These are phyloP conservation scores for Heliconius himera DNA, from an alignment of 1,140 invertebrate genomes.

Conservation along the genomic window DNA sequence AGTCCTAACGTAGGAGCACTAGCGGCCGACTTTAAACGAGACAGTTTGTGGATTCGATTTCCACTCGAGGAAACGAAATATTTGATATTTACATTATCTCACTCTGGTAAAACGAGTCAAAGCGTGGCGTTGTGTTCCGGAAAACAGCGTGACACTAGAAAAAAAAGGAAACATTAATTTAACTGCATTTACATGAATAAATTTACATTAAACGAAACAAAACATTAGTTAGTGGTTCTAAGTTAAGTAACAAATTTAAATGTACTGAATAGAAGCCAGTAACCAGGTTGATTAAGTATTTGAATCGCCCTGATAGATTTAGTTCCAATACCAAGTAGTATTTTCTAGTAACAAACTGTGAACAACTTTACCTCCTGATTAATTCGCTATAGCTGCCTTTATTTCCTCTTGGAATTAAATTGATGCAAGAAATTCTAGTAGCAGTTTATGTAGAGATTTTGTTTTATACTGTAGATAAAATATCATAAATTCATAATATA, in stretches of 20 bases:
- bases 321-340: background rate
- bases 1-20: too few relatives aligned
- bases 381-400: background rate
- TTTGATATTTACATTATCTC: too few relatives aligned
- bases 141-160: too few relatives aligned
- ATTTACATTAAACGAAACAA: background rate
- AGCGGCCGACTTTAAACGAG: too few relatives aligned
- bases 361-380: background rate
- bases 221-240: slow-evolving; percentile 9
- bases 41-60: too few relatives aligned
- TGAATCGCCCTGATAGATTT: slow-evolving; percentile 7
- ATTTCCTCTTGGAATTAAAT: background rate
- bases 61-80: too few relatives aligned
- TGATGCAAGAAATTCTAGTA: background rate
- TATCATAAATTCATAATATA: too few relatives aligned
- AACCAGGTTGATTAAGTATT: slow-evolving; percentile 11
- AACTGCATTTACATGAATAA: background rate
- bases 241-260: slow-evolving; percentile 16
- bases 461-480: background rate
- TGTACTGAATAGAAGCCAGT: slow-evolving; percentile 3
- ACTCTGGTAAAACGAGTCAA: too few relatives aligned
- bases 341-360: slow-evolving; percentile 8
- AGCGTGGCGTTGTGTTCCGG: too few relatives aligned
- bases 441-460: background rate
- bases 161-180: background rate